These are phyloP conservation scores for Avahi laniger DNA, from an alignment of 2,797 vertebrate genomes.

Conservation along the genomic window DNA sequence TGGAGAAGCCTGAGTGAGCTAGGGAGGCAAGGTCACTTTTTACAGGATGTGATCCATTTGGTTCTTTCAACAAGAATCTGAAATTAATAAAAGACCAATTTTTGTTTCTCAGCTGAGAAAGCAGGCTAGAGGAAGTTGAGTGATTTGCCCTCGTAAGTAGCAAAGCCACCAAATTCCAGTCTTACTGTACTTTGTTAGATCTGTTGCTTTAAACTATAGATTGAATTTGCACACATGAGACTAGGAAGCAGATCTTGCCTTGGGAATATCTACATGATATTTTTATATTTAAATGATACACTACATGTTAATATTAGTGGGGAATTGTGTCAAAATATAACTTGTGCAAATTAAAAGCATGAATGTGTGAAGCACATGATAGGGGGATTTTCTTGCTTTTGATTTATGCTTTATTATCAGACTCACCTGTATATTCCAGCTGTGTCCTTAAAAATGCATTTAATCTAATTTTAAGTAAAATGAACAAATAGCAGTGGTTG, in stretches of 20 bases:
- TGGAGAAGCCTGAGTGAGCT: neutral
- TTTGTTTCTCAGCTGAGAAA: neutral
- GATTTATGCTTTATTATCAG: neutral
- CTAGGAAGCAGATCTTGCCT: neutral
- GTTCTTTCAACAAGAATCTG: neutral
- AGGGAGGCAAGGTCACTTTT: fast-evolving
- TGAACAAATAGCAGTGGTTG: neutral
- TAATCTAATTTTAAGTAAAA: neutral
- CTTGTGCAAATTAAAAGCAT: neutral
- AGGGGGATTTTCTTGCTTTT: neutral
- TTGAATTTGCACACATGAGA: neutral
- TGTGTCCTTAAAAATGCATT: neutral
- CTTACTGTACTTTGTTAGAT: neutral
- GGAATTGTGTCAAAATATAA: neutral
- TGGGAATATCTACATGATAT: fast-evolving
- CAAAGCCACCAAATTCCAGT: neutral
- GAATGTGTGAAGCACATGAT: neutral
- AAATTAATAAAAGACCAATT: neutral
- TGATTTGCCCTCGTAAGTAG: fast-evolving
- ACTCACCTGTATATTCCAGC: neutral
- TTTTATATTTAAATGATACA: fast-evolving
- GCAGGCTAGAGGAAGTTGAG: neutral
- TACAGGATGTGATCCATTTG: fast-evolving
- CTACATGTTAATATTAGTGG: neutral
- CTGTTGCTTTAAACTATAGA: neutral